These are phyloP conservation scores for Parotia lawesii DNA, from an alignment of 2,113 vertebrate genomes.

Conservation along the genomic window DNA sequence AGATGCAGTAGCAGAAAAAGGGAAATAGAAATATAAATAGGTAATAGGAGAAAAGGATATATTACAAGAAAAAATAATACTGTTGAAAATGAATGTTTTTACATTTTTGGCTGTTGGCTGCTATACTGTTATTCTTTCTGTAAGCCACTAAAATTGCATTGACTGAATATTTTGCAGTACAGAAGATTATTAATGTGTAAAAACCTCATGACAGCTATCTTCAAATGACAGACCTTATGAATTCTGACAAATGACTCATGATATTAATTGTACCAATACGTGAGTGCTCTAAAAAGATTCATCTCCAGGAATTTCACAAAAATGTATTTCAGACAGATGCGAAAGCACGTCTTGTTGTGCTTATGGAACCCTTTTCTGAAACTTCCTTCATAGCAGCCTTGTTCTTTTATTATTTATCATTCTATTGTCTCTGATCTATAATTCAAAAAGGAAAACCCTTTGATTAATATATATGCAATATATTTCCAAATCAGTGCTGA, in stretches of 20 bases:
- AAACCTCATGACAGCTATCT: background rate
- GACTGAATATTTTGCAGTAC: background rate
- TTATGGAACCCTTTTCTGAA: background rate
- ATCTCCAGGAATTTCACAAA: background rate
- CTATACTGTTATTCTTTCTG: background rate
- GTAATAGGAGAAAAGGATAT: background rate
- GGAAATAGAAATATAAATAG: background rate
- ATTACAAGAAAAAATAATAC: background rate
- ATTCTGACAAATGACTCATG: background rate
- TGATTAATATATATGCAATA: background rate
- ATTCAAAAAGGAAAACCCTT: conserved; percentile 8
- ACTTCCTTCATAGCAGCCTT: background rate
- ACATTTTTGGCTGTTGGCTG: background rate
- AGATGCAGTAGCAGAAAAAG: background rate
- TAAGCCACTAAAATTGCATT: background rate
- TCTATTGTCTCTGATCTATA: conserved; percentile 36
- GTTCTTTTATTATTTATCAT: conserved; percentile 34
- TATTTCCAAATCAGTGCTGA: background rate
- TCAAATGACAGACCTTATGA: background rate
- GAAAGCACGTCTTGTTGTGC: background rate
- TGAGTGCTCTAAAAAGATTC: background rate
- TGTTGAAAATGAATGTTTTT: background rate
- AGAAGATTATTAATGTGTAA: background rate
- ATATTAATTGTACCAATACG: background rate
- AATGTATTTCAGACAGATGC: background rate